Base-by-base conservation (phyloP, 2,113 vertebrate genomes). In the Scytalopus superciliaris region DNA sequence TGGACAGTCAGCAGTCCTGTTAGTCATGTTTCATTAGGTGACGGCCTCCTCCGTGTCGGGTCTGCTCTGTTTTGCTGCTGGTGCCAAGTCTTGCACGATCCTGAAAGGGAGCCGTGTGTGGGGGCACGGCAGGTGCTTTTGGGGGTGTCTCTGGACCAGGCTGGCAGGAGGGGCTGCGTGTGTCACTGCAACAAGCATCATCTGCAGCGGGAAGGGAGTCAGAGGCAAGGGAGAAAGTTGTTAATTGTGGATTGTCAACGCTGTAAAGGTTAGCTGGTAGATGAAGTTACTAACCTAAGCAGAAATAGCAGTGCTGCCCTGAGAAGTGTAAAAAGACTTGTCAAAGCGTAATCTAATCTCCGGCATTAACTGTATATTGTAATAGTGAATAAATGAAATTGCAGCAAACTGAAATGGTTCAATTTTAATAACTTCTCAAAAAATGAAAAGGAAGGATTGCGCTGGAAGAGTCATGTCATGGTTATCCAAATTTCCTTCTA, bases 1-100 rank as follows among this genome's bases (percentile, higher is more conserved):
- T 95, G 93, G 96, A 91, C 76, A 93, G 91, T 92, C 87, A 92
- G 80, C 94, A 86, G 93, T 69, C 68, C 79, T 9, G 55, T 72
- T 95, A 90, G 88, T 86, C 73, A 37, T 74, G 82, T 93, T 94
- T 66, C 87, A 50, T 93, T 96, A 92, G 93, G 91, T 63, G 89
- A 74, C 44, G 72, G 89, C 70, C 67, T 77, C 74, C 64, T 85
- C 37, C 45, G 4, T 87, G 91, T 81, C 8, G 24, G 57, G 60
- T 68, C 81, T 44, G 44, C 67, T 90, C 73, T 35, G 22, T 63
- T 92, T 22, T 78, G 64, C 78, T 83, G 67, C 75, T 2, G 10
- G 83, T 90, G 76, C 80, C 63, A 57, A 39, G 82, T 80, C 69
- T 85, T 50, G 12, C 52, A 47, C 1, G 35, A 47, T 84, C 8